Evolutionary conservation across 2,888 invertebrate species (phyloP).

Genomic region (Allacma fusca): DNA sequence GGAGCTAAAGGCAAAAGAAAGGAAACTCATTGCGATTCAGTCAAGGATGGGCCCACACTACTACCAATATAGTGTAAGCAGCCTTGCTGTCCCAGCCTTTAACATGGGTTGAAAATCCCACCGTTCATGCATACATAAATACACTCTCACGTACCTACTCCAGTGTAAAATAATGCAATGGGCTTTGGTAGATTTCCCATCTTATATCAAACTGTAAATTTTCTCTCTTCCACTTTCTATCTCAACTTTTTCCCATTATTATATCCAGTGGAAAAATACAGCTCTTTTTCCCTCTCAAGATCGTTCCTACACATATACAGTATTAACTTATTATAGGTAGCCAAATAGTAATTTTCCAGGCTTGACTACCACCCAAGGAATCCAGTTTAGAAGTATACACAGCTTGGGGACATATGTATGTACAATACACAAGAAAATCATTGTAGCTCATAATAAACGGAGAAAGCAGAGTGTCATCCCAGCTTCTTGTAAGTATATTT

Average conservation of each 20-base stretch:
- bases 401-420: no score
- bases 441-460: no score
- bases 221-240: not conserved
- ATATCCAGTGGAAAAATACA: not conserved
- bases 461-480: no score
- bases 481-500: no score
- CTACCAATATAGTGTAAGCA: no score
- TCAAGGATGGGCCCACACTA: not conserved
- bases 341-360: not conserved
- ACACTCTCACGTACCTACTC: no score
- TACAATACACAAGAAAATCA: no score
- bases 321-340: not conserved
- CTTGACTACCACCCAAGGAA: not conserved
- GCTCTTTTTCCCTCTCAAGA: not conserved
- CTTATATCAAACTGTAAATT: not conserved
- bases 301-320: not conserved
- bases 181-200: not conserved
- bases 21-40: constrained; percentile 3
- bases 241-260: not conserved
- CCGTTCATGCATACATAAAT: no score
- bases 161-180: no score
- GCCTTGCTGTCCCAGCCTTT: no score
- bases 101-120: no score
- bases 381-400: no score
- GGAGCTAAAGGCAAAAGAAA: not conserved